phyloP scores from a whole-genome alignment of 2,797 vertebrate species.

The Coregonus suidteri region DNA sequence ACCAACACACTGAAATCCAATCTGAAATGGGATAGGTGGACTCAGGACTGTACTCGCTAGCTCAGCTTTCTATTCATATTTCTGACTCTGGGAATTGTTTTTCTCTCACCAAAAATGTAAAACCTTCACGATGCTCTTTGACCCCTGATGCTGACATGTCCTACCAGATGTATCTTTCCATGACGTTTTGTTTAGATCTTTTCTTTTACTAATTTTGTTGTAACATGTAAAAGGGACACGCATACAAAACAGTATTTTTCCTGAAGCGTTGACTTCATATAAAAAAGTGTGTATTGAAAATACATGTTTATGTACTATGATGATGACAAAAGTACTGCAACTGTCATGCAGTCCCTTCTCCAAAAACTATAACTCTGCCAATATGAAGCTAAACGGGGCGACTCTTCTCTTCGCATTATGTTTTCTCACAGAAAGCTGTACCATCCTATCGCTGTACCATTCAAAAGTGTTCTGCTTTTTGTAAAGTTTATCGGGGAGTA shows the following conservation, averaged over 20 bases:
- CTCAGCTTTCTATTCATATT: not conserved
- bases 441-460: slow-evolving; percentile 29
- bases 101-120: not conserved
- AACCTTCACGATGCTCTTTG: slow-evolving; percentile 24
- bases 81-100: slow-evolving; percentile 6
- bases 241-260: slow-evolving; percentile 61
- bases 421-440: slow-evolving; percentile 39
- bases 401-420: slow-evolving; percentile 28
- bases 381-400: slow-evolving; percentile 22
- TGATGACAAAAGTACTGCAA: slow-evolving; percentile 54
- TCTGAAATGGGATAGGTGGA: not conserved
- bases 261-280: slow-evolving; percentile 52
- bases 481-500: slow-evolving; percentile 61
- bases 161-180: slow-evolving; percentile 18
- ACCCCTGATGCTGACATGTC: slow-evolving; percentile 1
- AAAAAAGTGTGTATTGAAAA: slow-evolving; percentile 56
- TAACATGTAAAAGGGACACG: slow-evolving; percentile 58
- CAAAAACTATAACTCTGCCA: slow-evolving; percentile 45
- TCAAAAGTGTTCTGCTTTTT: slow-evolving; percentile 57
- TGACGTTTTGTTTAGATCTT: slow-evolving; percentile 13
- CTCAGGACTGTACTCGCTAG: not conserved
- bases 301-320: slow-evolving; percentile 51
- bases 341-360: slow-evolving; percentile 27
- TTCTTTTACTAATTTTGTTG: slow-evolving; percentile 25
- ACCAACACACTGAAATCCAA: not conserved